Percentiles rank a stretch among this genome's conserved stretches.
phyloP scores from a whole-genome alignment of 2,797 vertebrate genomes.

The Pogoniulus pusillus region DNA sequence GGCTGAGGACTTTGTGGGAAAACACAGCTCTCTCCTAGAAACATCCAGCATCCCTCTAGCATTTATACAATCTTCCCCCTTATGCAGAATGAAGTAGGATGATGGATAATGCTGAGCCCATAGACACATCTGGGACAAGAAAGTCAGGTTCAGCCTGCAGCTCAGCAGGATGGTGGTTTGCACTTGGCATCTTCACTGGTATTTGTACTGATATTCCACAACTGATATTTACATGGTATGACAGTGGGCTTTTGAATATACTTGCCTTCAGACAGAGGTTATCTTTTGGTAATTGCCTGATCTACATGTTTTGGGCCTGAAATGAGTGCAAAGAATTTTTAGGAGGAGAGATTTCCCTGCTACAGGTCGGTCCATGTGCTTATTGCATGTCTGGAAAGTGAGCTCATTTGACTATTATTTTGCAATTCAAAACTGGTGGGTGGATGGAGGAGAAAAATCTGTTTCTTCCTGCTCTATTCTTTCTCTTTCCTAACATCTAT shows the following conservation, averaged over 20 bases:
- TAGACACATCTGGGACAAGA: background rate
- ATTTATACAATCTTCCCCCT: background rate
- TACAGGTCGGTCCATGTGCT: background rate
- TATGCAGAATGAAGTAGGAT: background rate
- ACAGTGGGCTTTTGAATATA: background rate
- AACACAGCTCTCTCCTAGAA: background rate
- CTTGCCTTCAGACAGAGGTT: background rate
- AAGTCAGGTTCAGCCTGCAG: constrained; percentile 14
- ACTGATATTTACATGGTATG: background rate
- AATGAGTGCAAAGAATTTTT: background rate
- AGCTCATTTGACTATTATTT: background rate
- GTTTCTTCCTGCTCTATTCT: background rate
- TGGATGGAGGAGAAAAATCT: background rate
- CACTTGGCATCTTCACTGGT: background rate
- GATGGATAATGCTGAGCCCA: background rate
- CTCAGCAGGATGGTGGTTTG: background rate
- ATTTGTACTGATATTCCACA: too few relatives aligned
- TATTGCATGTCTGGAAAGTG: background rate
- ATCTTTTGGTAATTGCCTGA: background rate
- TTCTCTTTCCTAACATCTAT: background rate
- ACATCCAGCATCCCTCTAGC: rapidly evolving
- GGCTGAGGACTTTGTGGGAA: background rate
- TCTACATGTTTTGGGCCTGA: background rate
- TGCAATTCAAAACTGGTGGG: background rate
- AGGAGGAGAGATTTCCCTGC: background rate